These are phyloP conservation scores for Philereme vetulata DNA, from an alignment of 2,888 invertebrate genomes.

Conservation along the genomic window DNA sequence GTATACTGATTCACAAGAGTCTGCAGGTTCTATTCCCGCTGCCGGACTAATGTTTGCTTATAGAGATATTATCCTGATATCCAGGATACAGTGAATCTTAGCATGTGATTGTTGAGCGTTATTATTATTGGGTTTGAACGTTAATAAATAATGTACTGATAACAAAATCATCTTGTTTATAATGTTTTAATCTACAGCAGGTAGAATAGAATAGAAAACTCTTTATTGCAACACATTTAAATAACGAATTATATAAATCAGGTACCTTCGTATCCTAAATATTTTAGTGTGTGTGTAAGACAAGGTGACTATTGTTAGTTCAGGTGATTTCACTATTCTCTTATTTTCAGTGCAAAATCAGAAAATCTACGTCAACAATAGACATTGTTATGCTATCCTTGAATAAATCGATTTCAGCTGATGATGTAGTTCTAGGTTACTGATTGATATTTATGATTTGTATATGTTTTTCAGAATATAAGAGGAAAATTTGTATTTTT, in stretches of 20 bases:
- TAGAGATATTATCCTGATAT: no score
- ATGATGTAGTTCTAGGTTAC: neutral
- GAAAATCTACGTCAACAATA: conserved; percentile 12
- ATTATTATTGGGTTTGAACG: no score
- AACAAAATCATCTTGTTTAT: neutral
- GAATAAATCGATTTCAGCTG: neutral
- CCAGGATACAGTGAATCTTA: no score
- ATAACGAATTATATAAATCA: neutral
- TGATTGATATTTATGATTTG: neutral
- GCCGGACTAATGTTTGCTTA: no score
- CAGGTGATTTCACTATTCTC: conserved; percentile 28
- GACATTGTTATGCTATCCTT: neutral
- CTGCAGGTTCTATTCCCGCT: no score
- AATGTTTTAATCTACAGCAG: no score
- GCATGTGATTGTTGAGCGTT: no score
- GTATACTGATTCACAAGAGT: no score
- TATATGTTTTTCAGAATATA: neutral
- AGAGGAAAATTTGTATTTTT: no score
- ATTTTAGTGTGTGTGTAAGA: neutral
- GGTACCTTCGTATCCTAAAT: neutral
- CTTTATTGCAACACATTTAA: neutral
- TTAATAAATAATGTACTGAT: neutral
- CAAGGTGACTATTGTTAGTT: conserved; percentile 24
- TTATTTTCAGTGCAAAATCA: conserved; percentile 23
- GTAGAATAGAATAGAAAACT: no score